A percentile compares a stretch with the other conserved stretches of the same genome.
Conservation (phyloP, 2,797 vertebrate species). For the Urocyon cinereoargenteus region DNA sequence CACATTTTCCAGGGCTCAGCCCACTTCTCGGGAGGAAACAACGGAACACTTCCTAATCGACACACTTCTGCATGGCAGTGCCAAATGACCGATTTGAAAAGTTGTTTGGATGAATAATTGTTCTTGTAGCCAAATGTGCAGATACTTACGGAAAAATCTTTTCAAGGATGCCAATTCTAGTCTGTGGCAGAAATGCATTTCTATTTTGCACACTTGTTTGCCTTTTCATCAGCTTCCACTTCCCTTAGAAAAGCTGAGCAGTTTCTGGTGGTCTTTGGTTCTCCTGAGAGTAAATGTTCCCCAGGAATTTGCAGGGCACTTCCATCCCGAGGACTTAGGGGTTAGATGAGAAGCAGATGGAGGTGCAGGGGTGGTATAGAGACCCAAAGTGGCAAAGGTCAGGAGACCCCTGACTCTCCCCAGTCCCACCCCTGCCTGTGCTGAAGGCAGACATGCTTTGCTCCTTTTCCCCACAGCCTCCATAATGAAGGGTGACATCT, state of each 20-base stretch:
- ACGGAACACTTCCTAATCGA: neutral
- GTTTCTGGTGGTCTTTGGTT: neutral
- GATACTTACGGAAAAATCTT: neutral
- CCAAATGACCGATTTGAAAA: neutral
- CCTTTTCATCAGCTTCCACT: neutral
- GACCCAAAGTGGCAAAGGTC: neutral
- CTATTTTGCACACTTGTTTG: neutral
- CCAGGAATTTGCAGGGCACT: neutral
- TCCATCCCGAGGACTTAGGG: neutral
- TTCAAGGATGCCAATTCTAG: neutral
- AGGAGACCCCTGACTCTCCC: neutral
- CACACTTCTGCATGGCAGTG: neutral
- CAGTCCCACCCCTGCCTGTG: rapidly evolving
- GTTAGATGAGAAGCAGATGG: neutral
- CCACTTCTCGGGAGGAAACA: conserved; percentile 20
- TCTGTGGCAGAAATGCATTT: conserved; percentile 32
- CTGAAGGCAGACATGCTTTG: neutral
- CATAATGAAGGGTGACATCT: neutral
- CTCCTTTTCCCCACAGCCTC: neutral
- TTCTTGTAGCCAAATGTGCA: neutral
- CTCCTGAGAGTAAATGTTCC: neutral
- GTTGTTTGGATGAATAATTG: neutral
- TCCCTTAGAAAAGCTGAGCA: neutral
- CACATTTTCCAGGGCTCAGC: neutral
- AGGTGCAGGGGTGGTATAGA: rapidly evolving